Evolutionary conservation across 2,113 vertebrate species (phyloP), one percentile per base, ranked within the genome.

Genomic region (Odocoileus hemionus): DNA sequence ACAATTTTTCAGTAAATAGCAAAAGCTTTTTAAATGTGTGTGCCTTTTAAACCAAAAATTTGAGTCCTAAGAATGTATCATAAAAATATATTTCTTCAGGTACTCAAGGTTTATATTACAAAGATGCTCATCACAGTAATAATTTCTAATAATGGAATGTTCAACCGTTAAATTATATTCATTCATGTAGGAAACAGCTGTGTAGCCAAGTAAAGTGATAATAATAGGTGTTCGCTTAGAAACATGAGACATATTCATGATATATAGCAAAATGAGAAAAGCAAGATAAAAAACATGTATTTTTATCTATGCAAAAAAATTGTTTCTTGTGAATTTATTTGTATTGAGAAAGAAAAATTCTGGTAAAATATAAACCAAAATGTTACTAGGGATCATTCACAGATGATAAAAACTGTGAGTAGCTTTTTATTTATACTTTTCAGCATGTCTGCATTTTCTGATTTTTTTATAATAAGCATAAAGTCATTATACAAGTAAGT

Each of bases 221-320:
- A 92, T 95, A 94, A 82, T 90, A 97, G 47, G 45, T 90, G 21
- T 92, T 94, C 89, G 67, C 36, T 97, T 96, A 55, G 13, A 91
- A 89, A 33, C 47, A 80, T 82, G 57, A 97, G 87, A 86, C 82
- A 39, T 86, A 39, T 80, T 91, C 13, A 61, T n/a, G 1, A 45
- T 95, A 55, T 70, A 47, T 85, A 93, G 36, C 45, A 95, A 94
- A 97, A 43, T 89, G 76, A 95, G 67, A 55, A 78, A 82, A 85
- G 30, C 26, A 84, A 33, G 28, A 70, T 95, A 86, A 78, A 91
- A 96, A 67, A 28, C 64, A 76, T 85, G 33, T 52, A 60, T 87
- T 89, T 96, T 92, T 64, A 94, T 85, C 33, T 97, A n/a, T 95
- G 7, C 9, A 80, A 50, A 84, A 95, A 92, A 78, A 13, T 39